Percentiles rank a stretch among this genome's conserved stretches.
These are phyloP conservation scores for Mnemiopsis leidyi DNA, from an alignment of 37 sponge, comb jelly and placozoan genomes.

Conservation along the genomic window DNA sequence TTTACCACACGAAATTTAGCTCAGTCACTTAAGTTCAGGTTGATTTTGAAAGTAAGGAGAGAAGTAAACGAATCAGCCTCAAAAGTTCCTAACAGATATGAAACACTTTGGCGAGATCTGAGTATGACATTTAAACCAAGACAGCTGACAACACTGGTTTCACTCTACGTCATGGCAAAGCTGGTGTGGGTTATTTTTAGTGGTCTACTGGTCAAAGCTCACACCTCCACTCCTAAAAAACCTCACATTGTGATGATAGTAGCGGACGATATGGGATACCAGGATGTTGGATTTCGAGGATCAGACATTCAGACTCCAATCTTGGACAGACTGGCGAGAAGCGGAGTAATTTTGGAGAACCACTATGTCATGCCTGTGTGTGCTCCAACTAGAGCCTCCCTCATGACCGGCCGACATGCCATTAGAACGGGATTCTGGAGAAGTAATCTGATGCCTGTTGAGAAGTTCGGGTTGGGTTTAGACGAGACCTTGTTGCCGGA, in stretches of 20 bases:
- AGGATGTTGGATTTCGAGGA: slow-evolving; percentile 1
- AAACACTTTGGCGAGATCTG: no score
- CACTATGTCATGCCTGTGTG: slow-evolving; percentile 16
- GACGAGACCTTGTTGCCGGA: slow-evolving; percentile 1
- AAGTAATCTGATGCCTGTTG: not conserved
- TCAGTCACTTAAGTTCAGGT: no score
- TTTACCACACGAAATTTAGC: no score
- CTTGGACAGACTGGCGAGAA: not conserved
- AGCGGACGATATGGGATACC: slow-evolving; percentile 11
- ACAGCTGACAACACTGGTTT: no score
- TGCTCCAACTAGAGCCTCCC: not conserved
- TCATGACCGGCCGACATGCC: not conserved
- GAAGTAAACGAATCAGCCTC: no score
- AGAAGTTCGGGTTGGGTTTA: not conserved
- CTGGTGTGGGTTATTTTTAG: no score
- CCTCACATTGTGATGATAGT: slow-evolving; percentile 6
- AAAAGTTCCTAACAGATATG: no score
- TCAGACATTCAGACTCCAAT: slow-evolving; percentile 18
- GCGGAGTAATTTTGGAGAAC: slow-evolving; percentile 39
- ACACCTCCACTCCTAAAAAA: no score
- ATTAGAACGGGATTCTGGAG: slow-evolving; percentile 39
- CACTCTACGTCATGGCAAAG: no score
- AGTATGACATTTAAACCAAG: no score
- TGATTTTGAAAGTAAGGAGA: no score
- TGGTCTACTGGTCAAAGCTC: no score